These are phyloP conservation scores for Papilio machaon DNA, from an alignment of 1,140 invertebrate genomes.

Conservation along the genomic window DNA sequence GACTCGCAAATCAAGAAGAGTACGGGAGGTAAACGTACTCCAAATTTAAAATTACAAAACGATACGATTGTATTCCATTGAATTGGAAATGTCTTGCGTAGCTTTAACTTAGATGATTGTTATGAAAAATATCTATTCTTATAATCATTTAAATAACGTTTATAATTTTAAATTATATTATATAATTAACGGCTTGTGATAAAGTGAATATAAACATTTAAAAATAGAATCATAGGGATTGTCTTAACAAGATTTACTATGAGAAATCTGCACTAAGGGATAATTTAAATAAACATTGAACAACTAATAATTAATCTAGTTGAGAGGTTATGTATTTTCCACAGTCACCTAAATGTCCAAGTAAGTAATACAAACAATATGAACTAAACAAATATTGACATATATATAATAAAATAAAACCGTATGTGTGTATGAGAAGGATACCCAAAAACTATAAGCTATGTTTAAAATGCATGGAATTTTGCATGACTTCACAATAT, in stretches of 20 bases:
- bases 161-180: too few species aligned
- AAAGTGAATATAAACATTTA: too few species aligned
- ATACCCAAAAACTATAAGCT: neutral
- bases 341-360: too few species aligned
- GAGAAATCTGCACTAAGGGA: too few species aligned
- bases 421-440: neutral
- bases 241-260: too few species aligned
- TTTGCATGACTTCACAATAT: constrained; percentile 18
- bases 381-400: neutral
- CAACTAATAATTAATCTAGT: too few species aligned
- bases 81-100: neutral
- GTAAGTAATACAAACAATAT: too few species aligned
- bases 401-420: neutral
- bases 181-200: too few species aligned
- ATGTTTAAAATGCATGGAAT: neutral
- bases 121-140: neutral
- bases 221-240: too few species aligned
- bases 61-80: constrained; percentile 14
- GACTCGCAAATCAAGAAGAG: constrained; percentile 49
- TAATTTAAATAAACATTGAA: too few species aligned
- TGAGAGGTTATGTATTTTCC: too few species aligned
- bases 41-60: constrained; percentile 45
- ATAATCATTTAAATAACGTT: too few species aligned
- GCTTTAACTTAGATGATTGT: neutral
- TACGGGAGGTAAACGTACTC: constrained; percentile 49